A percentile compares a stretch with the other conserved stretches of the same genome.
Evolutionary conservation across 2,888 invertebrate species (phyloP).

Genomic region (Drosophila yooni): DNA sequence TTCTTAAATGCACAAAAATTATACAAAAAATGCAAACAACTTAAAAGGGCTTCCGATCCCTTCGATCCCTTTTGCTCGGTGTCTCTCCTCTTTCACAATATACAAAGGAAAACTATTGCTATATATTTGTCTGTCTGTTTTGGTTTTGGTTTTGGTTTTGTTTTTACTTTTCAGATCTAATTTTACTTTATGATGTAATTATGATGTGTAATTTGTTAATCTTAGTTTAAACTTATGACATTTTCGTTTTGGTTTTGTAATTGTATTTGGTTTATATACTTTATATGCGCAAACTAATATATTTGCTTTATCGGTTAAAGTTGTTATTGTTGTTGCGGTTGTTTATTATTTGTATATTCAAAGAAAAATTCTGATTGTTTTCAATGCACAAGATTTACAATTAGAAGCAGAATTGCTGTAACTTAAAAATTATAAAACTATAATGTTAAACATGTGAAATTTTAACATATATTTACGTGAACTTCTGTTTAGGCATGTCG

Average conservation of each 20-base stretch:
- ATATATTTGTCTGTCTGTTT: constrained; percentile 13
- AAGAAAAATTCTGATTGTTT: constrained; percentile 85
- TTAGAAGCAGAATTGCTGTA: constrained; percentile 85
- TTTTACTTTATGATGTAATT: constrained; percentile 39
- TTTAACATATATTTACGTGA: constrained; percentile 50
- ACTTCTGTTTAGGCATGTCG: constrained; percentile 40
- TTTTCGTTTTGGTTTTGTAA: constrained; percentile 50
- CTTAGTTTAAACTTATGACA: constrained; percentile 71
- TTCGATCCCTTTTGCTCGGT: constrained; percentile 42
- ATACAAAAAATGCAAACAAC: constrained; percentile 27
- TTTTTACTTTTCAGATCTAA: constrained; percentile 48
- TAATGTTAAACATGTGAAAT: constrained; percentile 43
- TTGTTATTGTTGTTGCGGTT: constrained; percentile 39
- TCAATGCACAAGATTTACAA: constrained; percentile 85
- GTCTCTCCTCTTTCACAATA: constrained; percentile 35
- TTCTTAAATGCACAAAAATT: constrained; percentile 24
- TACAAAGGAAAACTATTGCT: constrained; percentile 57
- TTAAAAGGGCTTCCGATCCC: constrained; percentile 26
- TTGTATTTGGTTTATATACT: constrained; percentile 36
- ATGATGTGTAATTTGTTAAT: constrained; percentile 49
- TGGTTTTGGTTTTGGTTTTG: constrained; percentile 14
- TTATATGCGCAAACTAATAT: constrained; percentile 27
- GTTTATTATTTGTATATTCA: constrained; percentile 74
- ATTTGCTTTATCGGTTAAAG: constrained; percentile 31
- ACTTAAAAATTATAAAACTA: constrained; percentile 83